Conservation (phyloP, 2,797 vertebrate species). For the Xenops minutus region DNA sequence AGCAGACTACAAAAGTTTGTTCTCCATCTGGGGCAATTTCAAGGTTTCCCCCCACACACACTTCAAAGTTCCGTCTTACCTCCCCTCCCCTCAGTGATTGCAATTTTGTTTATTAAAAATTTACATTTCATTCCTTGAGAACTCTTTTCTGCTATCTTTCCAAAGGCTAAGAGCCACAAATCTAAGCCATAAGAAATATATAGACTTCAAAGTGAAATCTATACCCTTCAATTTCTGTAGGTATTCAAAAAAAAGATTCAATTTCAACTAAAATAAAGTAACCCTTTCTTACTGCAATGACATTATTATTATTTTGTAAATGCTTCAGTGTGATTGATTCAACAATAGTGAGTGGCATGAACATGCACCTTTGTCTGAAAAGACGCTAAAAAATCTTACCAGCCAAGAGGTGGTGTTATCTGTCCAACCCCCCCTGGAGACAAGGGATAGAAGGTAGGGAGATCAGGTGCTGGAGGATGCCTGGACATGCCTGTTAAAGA, state of each 20-base stretch:
- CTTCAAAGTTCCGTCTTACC: conserved; percentile 32
- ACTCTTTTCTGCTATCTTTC: conserved; percentile 6
- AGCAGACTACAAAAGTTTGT: not conserved
- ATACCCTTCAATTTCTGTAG: conserved; percentile 45
- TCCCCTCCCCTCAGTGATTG: not conserved
- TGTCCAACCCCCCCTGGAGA: conserved; percentile 95
- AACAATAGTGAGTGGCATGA: not conserved
- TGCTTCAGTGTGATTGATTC: not conserved
- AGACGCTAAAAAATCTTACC: conserved; percentile 82
- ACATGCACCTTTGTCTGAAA: not conserved
- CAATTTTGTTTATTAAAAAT: conserved; percentile 54
- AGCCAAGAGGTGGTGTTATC: conserved; percentile 96
- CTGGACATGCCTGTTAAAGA: conserved; percentile 88
- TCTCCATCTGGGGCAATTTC: conserved; percentile 5
- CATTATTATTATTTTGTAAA: conserved; percentile 9
- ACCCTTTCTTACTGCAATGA: not conserved
- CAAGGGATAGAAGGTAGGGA: conserved; percentile 95
- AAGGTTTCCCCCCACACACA: not conserved
- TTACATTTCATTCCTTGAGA: conserved; percentile 30
- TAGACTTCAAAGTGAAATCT: conserved; percentile 66
- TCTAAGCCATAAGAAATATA: conserved; percentile 52
- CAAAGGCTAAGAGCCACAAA: conserved; percentile 64
- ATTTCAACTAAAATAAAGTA: conserved; percentile 48
- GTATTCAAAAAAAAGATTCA: conserved; percentile 3
- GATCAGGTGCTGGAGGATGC: conserved; percentile 93